These are phyloP conservation scores for Helogale parvula DNA, from an alignment of 2,113 vertebrate species.

Conservation along the genomic window DNA sequence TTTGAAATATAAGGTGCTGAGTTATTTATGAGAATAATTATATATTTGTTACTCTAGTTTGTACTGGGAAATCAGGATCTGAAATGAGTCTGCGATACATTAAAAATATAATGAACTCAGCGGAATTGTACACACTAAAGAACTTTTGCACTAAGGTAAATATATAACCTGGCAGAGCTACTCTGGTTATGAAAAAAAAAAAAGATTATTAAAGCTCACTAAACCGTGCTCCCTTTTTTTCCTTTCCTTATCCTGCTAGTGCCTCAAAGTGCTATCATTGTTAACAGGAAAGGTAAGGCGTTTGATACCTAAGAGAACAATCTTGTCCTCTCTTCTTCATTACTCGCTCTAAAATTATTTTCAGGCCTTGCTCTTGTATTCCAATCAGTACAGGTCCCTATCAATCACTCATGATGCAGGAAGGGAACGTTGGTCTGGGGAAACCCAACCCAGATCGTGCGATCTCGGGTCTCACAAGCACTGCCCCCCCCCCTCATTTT, in stretches of 20 bases:
- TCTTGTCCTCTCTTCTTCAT: constrained; percentile 31
- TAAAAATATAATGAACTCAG: constrained; percentile 82
- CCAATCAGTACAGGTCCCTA: neutral
- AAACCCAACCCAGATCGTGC: neutral
- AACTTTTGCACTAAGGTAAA: constrained; percentile 78
- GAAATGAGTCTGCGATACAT: constrained; percentile 85
- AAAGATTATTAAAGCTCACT: constrained; percentile 76
- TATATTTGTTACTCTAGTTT: constrained; percentile 89
- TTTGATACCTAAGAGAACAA: constrained; percentile 1
- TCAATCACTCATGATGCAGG: neutral
- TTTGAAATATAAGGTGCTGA: constrained; percentile 90
- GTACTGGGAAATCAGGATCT: constrained; percentile 87
- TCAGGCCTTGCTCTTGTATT: constrained; percentile 16
- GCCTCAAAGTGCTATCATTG: constrained; percentile 57
- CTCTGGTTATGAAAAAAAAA: constrained; percentile 65
- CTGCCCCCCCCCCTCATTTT: neutral
- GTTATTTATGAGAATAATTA: constrained; percentile 94
- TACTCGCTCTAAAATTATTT: constrained; percentile 55
- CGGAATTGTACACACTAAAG: constrained; percentile 73
- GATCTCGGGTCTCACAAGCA: neutral
- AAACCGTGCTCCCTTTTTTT: constrained; percentile 59
- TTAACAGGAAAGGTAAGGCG: constrained; percentile 56
- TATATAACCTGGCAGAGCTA: constrained; percentile 76
- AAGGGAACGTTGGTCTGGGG: constrained; percentile 41
- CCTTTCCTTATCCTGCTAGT: neutral